Evolutionary conservation across 2,113 vertebrate genomes (phyloP).

Genomic region (Pavo muticus): DNA sequence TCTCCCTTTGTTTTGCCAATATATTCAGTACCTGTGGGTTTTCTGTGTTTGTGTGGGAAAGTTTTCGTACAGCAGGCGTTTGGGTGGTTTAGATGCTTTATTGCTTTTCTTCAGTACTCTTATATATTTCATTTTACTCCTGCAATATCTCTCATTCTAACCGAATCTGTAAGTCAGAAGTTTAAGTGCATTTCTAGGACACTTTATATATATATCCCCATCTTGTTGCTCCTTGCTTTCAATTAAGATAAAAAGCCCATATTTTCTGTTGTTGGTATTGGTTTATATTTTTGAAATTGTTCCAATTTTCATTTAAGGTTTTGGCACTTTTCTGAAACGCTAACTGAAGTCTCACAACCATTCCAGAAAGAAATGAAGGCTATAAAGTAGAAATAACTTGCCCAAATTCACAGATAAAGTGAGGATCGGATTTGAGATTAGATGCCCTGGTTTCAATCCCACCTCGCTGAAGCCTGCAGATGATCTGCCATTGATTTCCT

Average conservation of each 20-base stretch:
- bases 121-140: constrained; percentile 19
- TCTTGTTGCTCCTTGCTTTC: constrained; percentile 20
- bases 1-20: constrained; percentile 55
- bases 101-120: not conserved
- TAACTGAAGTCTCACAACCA: not conserved
- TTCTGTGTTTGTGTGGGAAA: not conserved
- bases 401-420: not conserved
- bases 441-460: not conserved
- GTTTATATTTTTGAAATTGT: not conserved
- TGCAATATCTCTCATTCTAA: constrained; percentile 7
- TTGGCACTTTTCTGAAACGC: not conserved
- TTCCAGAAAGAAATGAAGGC: not conserved
- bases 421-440: not conserved
- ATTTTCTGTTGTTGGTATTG: not conserved
- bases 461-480: not conserved
- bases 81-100: not conserved
- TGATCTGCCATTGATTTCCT: constrained; percentile 18
- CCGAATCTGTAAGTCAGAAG: not conserved
- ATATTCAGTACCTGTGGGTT: constrained; percentile 40
- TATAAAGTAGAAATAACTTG: constrained; percentile 6
- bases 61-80: constrained; percentile 5
- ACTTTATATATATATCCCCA: not conserved
- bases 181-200: not conserved
- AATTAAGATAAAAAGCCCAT: not conserved
- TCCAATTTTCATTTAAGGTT: not conserved